Evolutionary conservation across 2,113 vertebrate genomes (phyloP).

Genomic region (Cyphomyrus plagiostoma): DNA sequence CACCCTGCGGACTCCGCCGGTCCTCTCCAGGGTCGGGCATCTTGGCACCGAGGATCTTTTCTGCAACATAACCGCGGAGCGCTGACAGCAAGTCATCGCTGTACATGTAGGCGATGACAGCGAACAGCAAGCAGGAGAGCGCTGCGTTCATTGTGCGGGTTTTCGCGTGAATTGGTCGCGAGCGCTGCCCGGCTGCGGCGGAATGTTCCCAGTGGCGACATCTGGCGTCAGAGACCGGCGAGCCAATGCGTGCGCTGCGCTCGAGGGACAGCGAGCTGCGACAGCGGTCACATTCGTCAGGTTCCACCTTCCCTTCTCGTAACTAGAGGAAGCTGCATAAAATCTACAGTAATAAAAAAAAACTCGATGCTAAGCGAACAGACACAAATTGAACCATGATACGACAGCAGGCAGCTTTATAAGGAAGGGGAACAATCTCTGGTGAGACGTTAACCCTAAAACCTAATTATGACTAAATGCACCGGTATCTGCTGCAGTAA

Average conservation of each 20-base stretch:
- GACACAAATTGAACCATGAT: not conserved
- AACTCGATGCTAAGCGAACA: not conserved
- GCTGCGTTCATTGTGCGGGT: conserved; percentile 25
- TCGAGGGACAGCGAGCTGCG: not conserved
- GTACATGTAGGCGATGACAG: conserved; percentile 49
- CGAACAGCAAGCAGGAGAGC: conserved; percentile 50
- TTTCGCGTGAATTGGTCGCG: not conserved
- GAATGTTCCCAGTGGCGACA: conserved; percentile 24
- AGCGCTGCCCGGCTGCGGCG: not conserved
- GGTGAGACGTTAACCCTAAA: not conserved
- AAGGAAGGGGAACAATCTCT: not conserved
- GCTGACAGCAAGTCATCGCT: conserved; percentile 36
- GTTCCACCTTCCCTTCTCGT: not conserved
- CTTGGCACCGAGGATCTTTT: conserved; percentile 26
- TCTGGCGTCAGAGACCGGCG: conserved; percentile 28
- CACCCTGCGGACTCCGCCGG: conserved; percentile 72
- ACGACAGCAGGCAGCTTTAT: not conserved
- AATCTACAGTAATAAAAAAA: not conserved
- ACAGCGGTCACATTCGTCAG: not conserved
- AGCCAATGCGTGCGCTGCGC: not conserved
- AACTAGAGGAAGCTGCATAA: not conserved
- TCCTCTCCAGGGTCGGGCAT: conserved; percentile 82
- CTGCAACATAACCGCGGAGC: conserved; percentile 50
- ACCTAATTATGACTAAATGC: not conserved
- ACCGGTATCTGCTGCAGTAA: not conserved